Evolutionary conservation across 2,113 vertebrate genomes (phyloP), one percentile per base, ranked within the genome.

Genomic region (Scytalopus superciliaris): DNA sequence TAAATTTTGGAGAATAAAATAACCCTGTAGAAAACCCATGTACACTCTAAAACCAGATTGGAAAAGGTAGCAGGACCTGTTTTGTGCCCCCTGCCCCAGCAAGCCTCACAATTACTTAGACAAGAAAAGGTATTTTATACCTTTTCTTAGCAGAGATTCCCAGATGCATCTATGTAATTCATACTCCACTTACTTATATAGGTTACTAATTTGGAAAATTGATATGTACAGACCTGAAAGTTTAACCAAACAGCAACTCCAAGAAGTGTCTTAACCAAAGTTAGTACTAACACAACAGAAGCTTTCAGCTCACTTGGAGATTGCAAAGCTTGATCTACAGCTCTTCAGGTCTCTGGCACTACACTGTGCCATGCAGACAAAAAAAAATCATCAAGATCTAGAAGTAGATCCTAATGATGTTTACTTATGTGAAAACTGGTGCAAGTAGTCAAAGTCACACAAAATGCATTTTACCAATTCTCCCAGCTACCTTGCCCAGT

Each of bases 51-150:
- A 78, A 31, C 4, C 4, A 40, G 19, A 50, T 13, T 75, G 31
- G 59, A 87, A 91, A n/a, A 37, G 9, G 42, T 21, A 90, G 10
- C 17, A 66, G 19, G 35, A 13, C 9, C 83, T 40, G 19, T 44
- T 69, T 64, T 44, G 50, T 68, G 30, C 3, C 21, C 13, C 21
- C 19, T 0, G 0, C 19, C 18, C 25, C 27, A 77, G 35, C 37
- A 90, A 83, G 30, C 12, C 17, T 59, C 50, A 57, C 21, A 80
- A 39, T 69, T 74, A 50, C n/a, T 79, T 60, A 47, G 19, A 69
- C 16, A 70, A 89, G 28, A 30, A 94, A 87, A 84, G 14, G 53
- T 76, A 70, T 80, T 37, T 72, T 66, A 44, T 57, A 39, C 13
- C 64, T 79, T 93, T 87, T 62, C 45, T 75, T 79, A 66, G 28